Conservation (phyloP, 2,888 invertebrate species). For the Imbricaverruca yamaguchii region DNA sequence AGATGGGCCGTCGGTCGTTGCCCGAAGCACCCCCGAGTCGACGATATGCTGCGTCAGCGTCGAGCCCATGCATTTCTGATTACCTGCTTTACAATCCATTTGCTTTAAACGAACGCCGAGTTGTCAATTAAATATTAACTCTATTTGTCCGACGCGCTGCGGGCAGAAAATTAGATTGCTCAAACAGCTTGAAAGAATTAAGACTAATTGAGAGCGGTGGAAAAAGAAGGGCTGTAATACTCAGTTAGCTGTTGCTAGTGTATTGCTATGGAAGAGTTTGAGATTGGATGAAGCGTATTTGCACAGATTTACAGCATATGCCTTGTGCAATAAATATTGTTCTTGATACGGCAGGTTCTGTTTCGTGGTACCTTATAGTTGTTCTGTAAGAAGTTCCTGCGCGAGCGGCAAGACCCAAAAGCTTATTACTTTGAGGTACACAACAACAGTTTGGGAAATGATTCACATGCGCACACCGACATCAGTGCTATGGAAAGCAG, state of each 20-base stretch:
- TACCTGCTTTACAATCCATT: slow-evolving; percentile 17
- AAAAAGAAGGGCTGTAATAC: background rate
- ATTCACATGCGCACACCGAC: too few species aligned
- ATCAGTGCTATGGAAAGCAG: too few species aligned
- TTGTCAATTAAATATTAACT: slow-evolving; percentile 21
- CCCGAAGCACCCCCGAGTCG: background rate
- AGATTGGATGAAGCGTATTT: too few species aligned
- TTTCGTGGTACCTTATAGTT: too few species aligned
- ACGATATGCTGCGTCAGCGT: background rate
- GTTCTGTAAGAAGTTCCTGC: too few species aligned
- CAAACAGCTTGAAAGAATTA: slow-evolving; percentile 5
- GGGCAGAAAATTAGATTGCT: background rate
- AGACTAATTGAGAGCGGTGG: background rate
- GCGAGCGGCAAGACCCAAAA: too few species aligned
- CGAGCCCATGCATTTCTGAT: slow-evolving; percentile 19
- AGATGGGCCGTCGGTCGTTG: slow-evolving; percentile 7
- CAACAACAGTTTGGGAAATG: too few species aligned
- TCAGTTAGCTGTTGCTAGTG: background rate
- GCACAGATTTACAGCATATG: too few species aligned
- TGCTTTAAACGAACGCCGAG: slow-evolving; percentile 6
- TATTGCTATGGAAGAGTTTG: too few species aligned
- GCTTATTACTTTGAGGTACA: too few species aligned
- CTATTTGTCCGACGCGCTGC: background rate
- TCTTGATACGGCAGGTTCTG: too few species aligned
- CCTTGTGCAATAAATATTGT: too few species aligned